Percentiles rank a stretch among this genome's conserved stretches.
Evolutionary conservation across 2,113 vertebrate genomes (phyloP).

Genomic region (Cyphomyrus plagiostoma): DNA sequence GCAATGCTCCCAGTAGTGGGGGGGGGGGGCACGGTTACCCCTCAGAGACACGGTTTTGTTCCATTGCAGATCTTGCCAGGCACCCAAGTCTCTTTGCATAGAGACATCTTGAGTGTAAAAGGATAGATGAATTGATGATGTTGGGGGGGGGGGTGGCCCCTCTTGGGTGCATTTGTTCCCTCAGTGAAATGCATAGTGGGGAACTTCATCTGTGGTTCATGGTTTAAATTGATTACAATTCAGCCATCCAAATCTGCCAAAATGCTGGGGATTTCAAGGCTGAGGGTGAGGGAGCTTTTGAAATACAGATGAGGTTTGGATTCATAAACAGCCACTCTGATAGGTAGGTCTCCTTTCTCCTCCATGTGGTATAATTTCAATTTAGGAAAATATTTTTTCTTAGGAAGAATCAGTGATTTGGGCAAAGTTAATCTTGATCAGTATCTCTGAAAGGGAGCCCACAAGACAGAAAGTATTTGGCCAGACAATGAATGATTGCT

Average conservation of each 20-base stretch:
- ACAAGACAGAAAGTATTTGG: not conserved
- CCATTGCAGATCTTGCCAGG: not conserved
- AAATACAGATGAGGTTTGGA: not conserved
- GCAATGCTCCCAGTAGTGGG: not conserved
- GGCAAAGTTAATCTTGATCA: not conserved
- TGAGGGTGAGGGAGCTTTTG: not conserved
- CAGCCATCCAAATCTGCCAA: not conserved
- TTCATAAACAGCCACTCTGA: not conserved
- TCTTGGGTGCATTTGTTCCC: not conserved
- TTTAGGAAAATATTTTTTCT: not conserved
- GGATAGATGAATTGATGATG: not conserved
- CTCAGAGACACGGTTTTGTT: not conserved
- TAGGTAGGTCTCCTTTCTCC: not conserved
- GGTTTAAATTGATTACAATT: not conserved
- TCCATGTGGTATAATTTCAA: not conserved
- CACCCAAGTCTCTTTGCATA: not conserved
- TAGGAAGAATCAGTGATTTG: not conserved
- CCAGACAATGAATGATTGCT: constrained; percentile 1
- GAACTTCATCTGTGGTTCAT: not conserved
- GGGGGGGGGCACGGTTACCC: not conserved
- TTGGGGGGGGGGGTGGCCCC: not conserved
- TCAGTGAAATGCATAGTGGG: not conserved
- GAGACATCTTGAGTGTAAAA: not conserved
- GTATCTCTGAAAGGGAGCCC: not conserved
- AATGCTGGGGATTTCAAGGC: not conserved